phyloP scores from a whole-genome alignment of 2,888 invertebrate species.

The Pseudoips prasinana region DNA sequence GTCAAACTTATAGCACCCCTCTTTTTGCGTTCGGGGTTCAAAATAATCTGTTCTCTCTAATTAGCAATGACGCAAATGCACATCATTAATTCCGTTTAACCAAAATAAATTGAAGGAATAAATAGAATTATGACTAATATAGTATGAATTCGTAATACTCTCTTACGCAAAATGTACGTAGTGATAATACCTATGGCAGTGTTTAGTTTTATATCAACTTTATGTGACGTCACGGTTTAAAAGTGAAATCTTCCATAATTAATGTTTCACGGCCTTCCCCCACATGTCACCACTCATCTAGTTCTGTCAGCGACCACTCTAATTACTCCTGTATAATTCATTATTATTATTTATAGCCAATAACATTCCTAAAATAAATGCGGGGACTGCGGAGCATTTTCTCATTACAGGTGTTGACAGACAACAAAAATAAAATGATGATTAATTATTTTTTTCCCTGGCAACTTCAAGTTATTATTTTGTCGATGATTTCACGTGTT shows the following conservation, averaged over 20 bases:
- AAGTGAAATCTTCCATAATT: constrained; percentile 55
- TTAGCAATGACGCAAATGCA: too few relatives aligned
- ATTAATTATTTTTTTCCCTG: background rate
- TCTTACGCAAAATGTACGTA: too few relatives aligned
- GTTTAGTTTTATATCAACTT: too few relatives aligned
- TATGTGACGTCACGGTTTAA: constrained; percentile 34
- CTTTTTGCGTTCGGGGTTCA: too few relatives aligned
- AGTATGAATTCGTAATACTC: too few relatives aligned
- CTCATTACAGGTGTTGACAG: constrained; percentile 37
- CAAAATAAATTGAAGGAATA: too few relatives aligned
- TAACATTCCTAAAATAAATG: constrained; percentile 13
- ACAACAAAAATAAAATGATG: constrained; percentile 2
- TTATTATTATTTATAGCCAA: constrained; percentile 39
- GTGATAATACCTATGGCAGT: too few relatives aligned
- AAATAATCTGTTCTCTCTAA: too few relatives aligned
- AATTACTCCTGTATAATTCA: constrained; percentile 56
- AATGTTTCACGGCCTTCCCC: constrained; percentile 40
- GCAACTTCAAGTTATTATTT: background rate
- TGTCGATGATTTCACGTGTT: too few relatives aligned
- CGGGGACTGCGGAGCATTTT: constrained; percentile 15
- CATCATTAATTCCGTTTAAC: too few relatives aligned
- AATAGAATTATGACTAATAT: too few relatives aligned
- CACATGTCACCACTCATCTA: constrained; percentile 44
- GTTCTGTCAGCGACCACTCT: constrained; percentile 52
- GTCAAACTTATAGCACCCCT: too few relatives aligned